Base-by-base conservation (phyloP, 1,140 invertebrate genomes). In the Ceratina calcarata region DNA sequence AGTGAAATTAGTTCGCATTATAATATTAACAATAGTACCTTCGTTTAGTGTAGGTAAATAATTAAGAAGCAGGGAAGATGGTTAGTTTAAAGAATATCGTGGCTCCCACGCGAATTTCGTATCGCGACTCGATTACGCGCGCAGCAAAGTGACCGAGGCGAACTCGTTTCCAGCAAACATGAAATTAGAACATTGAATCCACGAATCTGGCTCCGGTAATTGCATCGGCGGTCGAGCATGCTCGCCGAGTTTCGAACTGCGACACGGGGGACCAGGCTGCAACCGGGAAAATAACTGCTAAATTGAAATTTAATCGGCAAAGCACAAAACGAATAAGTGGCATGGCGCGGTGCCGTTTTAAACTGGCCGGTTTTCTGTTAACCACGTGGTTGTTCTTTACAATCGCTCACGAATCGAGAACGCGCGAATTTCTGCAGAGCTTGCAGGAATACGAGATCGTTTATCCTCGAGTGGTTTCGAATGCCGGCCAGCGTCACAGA, bases 391-490 rank as follows among this genome's bases (percentile, higher is more conserved):
- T 80, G 16, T 58, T 72, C 7, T 70, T 68, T 20, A 80, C 77
- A 18, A 57, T 83, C 13, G 78, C 73, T 15, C 71, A 55, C 0
- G 70, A 76, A 60, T 78, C 66, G 8, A 18, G 58, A 6, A 49
- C 72, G 18, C 57, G 27, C 51, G 78, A 86, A 2, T 58, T 73
- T 3, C 51, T 70, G n/a, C 24, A 65, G 3, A 68, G 60, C 0
- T 32, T 74, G n/a, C 37, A 65, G 3, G 67, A 76, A 6, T 67
- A 81, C 65, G 86, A 85, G 67, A 86, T 86, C 66, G 83, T 88
- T 45, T 65, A 87, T 24, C 86, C 86, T 0, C 49, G 69, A 2
- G 67, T 88, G 15, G 49, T 87, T 8, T 22, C 69, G 6, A 62
- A 24, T 6, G 58, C 69, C 0, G 64, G 68, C 13, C 22, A 45